These are phyloP conservation scores for Eriocheir sinensis DNA, from an alignment of 1,140 invertebrate species.

Conservation along the genomic window DNA sequence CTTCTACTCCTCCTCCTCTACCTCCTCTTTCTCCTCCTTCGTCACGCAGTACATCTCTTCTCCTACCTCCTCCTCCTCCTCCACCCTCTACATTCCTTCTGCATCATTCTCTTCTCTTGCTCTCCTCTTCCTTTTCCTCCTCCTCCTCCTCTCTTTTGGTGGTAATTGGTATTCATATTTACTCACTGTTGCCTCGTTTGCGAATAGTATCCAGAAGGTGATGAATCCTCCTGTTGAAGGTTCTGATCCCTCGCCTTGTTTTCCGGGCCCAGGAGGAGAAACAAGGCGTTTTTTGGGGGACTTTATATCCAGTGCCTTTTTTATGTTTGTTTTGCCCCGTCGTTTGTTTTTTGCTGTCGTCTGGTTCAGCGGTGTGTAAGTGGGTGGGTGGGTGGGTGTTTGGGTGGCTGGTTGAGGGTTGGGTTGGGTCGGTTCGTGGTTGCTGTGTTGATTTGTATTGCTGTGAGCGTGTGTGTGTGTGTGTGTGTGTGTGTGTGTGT, in stretches of 20 bases:
- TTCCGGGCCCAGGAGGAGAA: background rate
- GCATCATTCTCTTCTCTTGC: background rate
- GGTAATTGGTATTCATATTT: background rate
- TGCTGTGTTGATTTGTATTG: background rate
- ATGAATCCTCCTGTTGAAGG: background rate
- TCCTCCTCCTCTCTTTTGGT: background rate
- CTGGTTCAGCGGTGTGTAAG: background rate
- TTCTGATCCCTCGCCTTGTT: background rate
- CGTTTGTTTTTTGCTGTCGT: background rate
- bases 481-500: too few species aligned
- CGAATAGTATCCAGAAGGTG: background rate
- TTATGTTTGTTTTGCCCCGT: background rate
- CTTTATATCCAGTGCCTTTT: too few species aligned
- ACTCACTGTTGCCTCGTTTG: conserved; percentile 1
- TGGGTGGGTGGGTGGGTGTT: too few species aligned
- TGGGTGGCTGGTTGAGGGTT: too few species aligned
- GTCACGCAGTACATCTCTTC: conserved; percentile 19
- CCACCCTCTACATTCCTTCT: background rate
- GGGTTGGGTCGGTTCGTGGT: background rate
- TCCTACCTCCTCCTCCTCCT: background rate
- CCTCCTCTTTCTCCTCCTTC: conserved; percentile 7
- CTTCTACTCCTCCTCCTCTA: background rate
- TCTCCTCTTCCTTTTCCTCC: background rate
- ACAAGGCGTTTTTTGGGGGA: background rate
- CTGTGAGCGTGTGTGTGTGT: too few species aligned